phyloP scores from a whole-genome alignment of 2,888 invertebrate genomes.

The Synergus itoensis region DNA sequence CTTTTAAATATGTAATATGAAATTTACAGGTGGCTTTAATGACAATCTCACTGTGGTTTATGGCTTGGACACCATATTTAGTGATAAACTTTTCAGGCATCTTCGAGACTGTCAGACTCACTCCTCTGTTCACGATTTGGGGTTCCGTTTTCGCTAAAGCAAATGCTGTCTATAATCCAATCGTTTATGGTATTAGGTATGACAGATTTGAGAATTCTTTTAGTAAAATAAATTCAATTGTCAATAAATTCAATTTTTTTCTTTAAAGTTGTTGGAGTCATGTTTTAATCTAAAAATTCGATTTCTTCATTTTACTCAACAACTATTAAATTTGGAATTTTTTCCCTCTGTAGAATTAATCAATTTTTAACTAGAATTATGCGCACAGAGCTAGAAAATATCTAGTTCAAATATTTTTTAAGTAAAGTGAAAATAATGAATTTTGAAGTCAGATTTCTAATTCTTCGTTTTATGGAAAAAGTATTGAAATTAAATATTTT shows the following conservation, averaged over 20 bases:
- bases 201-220: slow-evolving; percentile 13
- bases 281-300: no score
- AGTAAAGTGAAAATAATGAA: no score
- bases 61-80: slow-evolving; percentile 95
- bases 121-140: slow-evolving; percentile 91
- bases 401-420: no score
- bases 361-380: no score
- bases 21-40: slow-evolving; percentile 87
- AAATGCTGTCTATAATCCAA: slow-evolving; percentile 93
- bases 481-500: no score
- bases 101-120: slow-evolving; percentile 86
- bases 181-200: slow-evolving; percentile 94
- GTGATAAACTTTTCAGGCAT: slow-evolving; percentile 90
- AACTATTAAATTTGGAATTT: no score
- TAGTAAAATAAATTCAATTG: neutral
- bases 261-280: neutral
- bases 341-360: no score
- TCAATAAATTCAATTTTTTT: neutral
- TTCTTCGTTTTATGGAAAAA: no score
- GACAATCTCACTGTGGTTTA: slow-evolving; percentile 94
- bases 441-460: no score
- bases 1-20: neutral
- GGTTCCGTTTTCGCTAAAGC: slow-evolving; percentile 95
- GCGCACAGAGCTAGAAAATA: no score
- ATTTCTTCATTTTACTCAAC: no score